Evolutionary conservation across 2,888 invertebrate genomes (phyloP).

Genomic region (Strigamia transsilvanica): DNA sequence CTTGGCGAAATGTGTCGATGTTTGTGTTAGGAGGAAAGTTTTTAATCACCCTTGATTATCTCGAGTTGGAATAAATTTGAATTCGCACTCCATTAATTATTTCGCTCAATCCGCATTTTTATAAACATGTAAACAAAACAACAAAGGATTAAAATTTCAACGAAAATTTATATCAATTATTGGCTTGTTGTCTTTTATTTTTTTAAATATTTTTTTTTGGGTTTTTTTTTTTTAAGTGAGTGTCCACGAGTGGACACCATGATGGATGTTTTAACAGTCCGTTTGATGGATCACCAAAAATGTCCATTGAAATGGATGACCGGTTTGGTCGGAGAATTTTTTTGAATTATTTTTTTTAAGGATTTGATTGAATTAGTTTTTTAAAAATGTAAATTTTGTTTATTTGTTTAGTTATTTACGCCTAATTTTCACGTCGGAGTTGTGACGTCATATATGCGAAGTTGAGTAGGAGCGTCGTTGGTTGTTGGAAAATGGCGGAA

Average conservation of each 20-base stretch:
- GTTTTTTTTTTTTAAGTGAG: background rate
- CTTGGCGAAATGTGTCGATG: conserved; percentile 18
- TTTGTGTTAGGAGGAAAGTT: background rate
- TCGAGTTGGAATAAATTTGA: conserved; percentile 22
- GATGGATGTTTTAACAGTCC: conserved; percentile 45
- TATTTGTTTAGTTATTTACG: background rate
- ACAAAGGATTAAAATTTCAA: conserved; percentile 38
- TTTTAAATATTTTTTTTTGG: background rate
- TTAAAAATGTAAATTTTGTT: conserved; percentile 22
- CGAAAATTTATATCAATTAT: conserved; percentile 2
- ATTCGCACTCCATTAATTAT: conserved; percentile 49
- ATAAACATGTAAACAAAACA: conserved; percentile 39
- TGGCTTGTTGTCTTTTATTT: background rate
- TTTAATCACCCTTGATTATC: conserved; percentile 33
- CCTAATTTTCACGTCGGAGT: background rate
- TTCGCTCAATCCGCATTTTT: conserved; percentile 37
- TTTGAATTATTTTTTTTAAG: background rate
- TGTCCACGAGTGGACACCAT: background rate
- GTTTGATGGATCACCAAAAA: conserved; percentile 45
- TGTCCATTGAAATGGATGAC: conserved; percentile 23
- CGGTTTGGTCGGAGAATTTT: background rate
- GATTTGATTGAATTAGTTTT: background rate
- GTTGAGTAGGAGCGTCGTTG: background rate
- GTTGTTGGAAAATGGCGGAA: conserved; percentile 22
- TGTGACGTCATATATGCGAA: background rate